Evolutionary conservation across 1,140 invertebrate genomes (phyloP).

Genomic region (Uloborus diversus): DNA sequence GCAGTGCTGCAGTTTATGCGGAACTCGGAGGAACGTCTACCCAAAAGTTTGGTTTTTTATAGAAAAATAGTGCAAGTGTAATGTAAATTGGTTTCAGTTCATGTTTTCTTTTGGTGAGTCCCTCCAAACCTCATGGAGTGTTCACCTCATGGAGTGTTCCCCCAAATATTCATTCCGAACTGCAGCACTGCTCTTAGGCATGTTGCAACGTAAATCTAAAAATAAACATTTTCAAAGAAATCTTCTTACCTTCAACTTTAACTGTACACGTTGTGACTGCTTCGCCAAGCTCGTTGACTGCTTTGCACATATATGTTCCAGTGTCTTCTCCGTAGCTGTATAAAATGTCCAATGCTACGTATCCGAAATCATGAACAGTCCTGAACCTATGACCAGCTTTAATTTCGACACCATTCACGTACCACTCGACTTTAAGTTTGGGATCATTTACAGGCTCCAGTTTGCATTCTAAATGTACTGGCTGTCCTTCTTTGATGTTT

Average conservation of each 20-base stretch:
- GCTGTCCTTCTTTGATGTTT: slow-evolving; percentile 80
- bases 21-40: no score
- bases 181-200: no score
- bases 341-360: slow-evolving; percentile 70
- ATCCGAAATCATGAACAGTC: slow-evolving; percentile 65
- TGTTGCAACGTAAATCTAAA: no score
- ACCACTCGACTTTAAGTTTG: slow-evolving; percentile 92
- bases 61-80: no score
- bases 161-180: no score
- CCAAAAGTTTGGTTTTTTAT: no score
- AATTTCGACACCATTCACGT: slow-evolving; percentile 68
- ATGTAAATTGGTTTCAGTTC: no score
- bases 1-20: no score
- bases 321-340: slow-evolving; percentile 67
- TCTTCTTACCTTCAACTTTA: slow-evolving; percentile 78
- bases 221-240: neutral
- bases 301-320: slow-evolving; percentile 75
- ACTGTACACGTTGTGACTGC: slow-evolving; percentile 86
- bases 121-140: no score
- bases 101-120: no score
- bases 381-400: slow-evolving; percentile 78
- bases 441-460: slow-evolving; percentile 92
- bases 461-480: slow-evolving; percentile 74
- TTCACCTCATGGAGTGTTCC: no score
- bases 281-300: slow-evolving; percentile 77